Conservation (phyloP, 37 sponge, comb jelly and placozoan species). For the Agelas oroides region DNA sequence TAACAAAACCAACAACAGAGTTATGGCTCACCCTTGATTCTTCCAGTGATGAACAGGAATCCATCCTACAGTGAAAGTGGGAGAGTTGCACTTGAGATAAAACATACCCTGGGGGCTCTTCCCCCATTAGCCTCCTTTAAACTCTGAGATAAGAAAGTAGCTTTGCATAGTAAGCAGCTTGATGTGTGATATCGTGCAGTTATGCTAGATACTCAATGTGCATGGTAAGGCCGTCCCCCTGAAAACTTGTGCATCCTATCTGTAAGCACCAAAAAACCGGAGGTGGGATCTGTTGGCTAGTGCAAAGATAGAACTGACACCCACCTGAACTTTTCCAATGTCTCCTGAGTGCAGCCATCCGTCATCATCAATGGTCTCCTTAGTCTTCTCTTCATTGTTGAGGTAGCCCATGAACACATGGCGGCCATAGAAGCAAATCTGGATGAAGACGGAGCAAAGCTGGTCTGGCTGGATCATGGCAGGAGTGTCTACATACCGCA, state of each 20-base stretch:
- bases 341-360: slow-evolving; percentile 97
- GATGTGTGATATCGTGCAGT: not conserved
- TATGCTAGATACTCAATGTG: not conserved
- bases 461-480: too few relatives aligned
- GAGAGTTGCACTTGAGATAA: too few relatives aligned
- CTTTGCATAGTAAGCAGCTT: too few relatives aligned
- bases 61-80: slow-evolving; percentile 32
- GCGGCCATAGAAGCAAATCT: slow-evolving; percentile 84
- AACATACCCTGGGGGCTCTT: too few relatives aligned
- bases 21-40: slow-evolving; percentile 71
- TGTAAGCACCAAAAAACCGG: too few relatives aligned
- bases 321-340: slow-evolving; percentile 68
- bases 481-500: too few relatives aligned
- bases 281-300: too few relatives aligned
- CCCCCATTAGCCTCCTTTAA: too few relatives aligned
- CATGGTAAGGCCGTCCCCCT: too few relatives aligned
- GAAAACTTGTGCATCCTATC: too few relatives aligned
- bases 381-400: slow-evolving; percentile 87
- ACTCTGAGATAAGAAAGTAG: too few relatives aligned
- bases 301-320: not conserved
- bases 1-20: not conserved
- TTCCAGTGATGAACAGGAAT: slow-evolving; percentile 74
- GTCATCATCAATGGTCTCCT: slow-evolving; percentile 82
- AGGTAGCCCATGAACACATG: slow-evolving; percentile 97
- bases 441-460: too few relatives aligned